Conservation (phyloP, 2,113 vertebrate genomes). For the Genyomyrus donnyi region DNA sequence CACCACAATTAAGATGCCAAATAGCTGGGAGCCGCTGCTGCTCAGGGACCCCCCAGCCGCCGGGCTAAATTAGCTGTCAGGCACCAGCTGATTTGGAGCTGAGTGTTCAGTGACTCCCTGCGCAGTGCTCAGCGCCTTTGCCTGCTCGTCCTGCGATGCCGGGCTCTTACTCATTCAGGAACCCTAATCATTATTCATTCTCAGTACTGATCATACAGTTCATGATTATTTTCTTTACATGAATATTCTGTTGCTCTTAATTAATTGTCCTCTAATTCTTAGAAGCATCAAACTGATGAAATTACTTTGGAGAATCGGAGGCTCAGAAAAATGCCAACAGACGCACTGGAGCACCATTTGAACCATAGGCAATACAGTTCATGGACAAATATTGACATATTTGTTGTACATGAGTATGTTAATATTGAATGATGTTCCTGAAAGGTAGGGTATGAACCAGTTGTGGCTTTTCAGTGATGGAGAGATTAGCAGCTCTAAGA, state of each 20-base stretch:
- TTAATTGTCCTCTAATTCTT: neutral
- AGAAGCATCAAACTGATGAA: neutral
- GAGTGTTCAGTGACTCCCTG: neutral
- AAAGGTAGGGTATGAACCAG: neutral
- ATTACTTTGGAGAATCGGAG: neutral
- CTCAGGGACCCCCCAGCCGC: neutral
- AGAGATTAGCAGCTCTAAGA: neutral
- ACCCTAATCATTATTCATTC: neutral
- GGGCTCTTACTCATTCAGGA: neutral
- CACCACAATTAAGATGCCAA: slow-evolving; percentile 8
- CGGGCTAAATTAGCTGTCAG: neutral
- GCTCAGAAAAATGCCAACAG: neutral
- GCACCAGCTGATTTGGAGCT: neutral
- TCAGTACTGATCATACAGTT: neutral
- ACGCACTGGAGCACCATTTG: neutral
- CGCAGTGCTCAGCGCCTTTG: neutral
- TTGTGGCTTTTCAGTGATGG: neutral
- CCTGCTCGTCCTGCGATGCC: neutral
- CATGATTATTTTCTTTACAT: neutral
- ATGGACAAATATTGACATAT: neutral
- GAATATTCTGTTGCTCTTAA: neutral
- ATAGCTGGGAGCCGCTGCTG: neutral
- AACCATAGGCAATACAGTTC: neutral
- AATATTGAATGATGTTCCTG: neutral
- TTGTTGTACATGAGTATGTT: neutral